A percentile compares a stretch with the other conserved stretches of the same genome.
These are phyloP conservation scores for Tragopan temminckii DNA, from an alignment of 2,797 vertebrate genomes.

Conservation along the genomic window DNA sequence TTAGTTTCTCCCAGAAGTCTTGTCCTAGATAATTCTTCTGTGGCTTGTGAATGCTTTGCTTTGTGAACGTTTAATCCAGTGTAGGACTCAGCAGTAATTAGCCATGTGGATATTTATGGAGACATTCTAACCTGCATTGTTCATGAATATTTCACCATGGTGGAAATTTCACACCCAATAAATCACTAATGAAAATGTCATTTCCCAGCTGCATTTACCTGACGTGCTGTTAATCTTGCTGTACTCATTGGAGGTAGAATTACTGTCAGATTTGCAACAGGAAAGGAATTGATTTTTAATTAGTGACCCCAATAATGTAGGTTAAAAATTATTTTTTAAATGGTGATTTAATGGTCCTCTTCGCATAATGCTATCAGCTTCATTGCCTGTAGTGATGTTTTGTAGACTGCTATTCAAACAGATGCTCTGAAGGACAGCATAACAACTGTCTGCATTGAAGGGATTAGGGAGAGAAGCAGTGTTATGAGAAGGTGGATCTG, in stretches of 20 bases:
- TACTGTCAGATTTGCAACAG: slow-evolving; percentile 79
- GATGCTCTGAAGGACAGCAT: not conserved
- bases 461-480: not conserved
- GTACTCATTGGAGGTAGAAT: slow-evolving; percentile 78
- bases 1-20: slow-evolving; percentile 52
- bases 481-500: not conserved
- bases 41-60: slow-evolving; percentile 57
- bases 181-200: slow-evolving; percentile 86
- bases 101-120: slow-evolving; percentile 65
- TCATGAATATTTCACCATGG: slow-evolving; percentile 77
- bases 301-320: slow-evolving; percentile 77
- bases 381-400: slow-evolving; percentile 11
- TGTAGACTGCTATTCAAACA: not conserved
- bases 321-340: slow-evolving; percentile 78
- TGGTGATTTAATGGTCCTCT: slow-evolving; percentile 55
- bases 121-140: slow-evolving; percentile 75
- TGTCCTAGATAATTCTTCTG: slow-evolving; percentile 52
- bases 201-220: slow-evolving; percentile 83
- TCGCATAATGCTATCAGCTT: not conserved
- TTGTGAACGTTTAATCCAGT: slow-evolving; percentile 66
- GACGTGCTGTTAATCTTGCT: slow-evolving; percentile 81
- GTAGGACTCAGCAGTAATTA: slow-evolving; percentile 71
- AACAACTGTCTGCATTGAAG: not conserved
- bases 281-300: slow-evolving; percentile 82
- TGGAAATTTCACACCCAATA: slow-evolving; percentile 82